Percentiles rank a stretch among this genome's conserved stretches.
phyloP scores from a whole-genome alignment of 2,113 vertebrate genomes.

The Chionomys nivalis region DNA sequence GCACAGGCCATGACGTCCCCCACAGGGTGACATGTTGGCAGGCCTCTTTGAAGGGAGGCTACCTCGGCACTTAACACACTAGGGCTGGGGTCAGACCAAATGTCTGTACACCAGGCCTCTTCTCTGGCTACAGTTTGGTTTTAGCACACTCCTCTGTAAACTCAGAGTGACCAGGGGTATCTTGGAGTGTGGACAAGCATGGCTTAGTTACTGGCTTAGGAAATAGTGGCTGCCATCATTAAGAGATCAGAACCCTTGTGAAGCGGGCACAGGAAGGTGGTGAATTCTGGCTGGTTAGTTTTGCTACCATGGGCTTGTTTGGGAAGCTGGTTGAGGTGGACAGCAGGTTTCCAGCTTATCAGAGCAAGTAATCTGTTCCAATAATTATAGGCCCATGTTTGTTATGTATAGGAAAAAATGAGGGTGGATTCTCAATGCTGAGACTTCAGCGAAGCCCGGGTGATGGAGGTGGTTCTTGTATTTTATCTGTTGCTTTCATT shows the following conservation, averaged over 20 bases:
- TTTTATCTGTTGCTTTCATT: no score
- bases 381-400: rapidly evolving
- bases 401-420: background rate
- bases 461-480: no score
- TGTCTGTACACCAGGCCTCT: background rate
- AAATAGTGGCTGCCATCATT: background rate
- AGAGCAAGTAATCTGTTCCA: background rate
- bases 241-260: background rate
- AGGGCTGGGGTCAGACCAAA: no score
- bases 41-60: background rate
- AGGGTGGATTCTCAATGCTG: background rate
- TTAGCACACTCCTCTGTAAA: background rate
- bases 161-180: rapidly evolving
- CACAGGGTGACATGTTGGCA: background rate
- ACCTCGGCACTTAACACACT: background rate
- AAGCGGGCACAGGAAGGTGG: background rate
- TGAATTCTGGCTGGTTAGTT: background rate
- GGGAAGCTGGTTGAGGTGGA: background rate
- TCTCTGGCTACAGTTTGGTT: background rate
- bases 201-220: background rate
- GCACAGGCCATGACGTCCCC: background rate
- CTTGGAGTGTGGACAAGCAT: rapidly evolving
- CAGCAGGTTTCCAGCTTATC: background rate
- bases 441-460: background rate
- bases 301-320: background rate